Percentiles rank a stretch among this genome's conserved stretches.
These are phyloP conservation scores for Hyaena hyaena DNA, from an alignment of 2,113 vertebrate genomes.

Conservation along the genomic window DNA sequence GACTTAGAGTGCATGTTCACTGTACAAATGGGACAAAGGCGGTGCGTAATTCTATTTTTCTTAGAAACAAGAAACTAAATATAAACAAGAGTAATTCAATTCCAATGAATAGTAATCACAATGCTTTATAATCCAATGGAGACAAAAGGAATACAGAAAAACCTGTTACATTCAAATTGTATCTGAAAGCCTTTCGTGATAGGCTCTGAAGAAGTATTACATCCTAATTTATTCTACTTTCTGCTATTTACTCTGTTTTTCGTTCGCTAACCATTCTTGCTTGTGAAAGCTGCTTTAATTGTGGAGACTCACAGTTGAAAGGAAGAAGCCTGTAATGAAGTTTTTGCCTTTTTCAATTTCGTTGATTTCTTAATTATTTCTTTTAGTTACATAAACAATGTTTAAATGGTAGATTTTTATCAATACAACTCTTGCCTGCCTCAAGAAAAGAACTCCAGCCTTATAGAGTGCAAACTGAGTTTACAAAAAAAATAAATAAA, in stretches of 20 bases:
- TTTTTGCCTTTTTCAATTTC: conserved; percentile 45
- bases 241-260: conserved; percentile 38
- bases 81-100: conserved; percentile 75
- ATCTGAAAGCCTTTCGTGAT: conserved; percentile 45
- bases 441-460: conserved; percentile 39
- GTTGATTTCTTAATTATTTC: conserved; percentile 72
- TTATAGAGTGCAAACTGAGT: not conserved
- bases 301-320: conserved; percentile 47
- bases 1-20: conserved; percentile 3
- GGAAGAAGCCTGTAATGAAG: not conserved
- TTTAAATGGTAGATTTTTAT: conserved; percentile 54
- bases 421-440: not conserved
- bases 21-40: conserved; percentile 54
- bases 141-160: conserved; percentile 61
- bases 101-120: conserved; percentile 57
- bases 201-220: conserved; percentile 34
- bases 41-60: conserved; percentile 57
- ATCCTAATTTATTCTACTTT: conserved; percentile 62
- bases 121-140: conserved; percentile 62
- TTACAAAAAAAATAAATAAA: not conserved
- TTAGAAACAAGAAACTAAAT: conserved; percentile 70
- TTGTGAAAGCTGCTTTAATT: conserved; percentile 39
- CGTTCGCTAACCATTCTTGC: conserved; percentile 22
- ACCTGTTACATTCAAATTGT: conserved; percentile 68
- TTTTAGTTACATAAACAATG: conserved; percentile 39